These are phyloP conservation scores for Chlorodrepanis virens DNA, from an alignment of 2,113 vertebrate genomes.

Conservation along the genomic window DNA sequence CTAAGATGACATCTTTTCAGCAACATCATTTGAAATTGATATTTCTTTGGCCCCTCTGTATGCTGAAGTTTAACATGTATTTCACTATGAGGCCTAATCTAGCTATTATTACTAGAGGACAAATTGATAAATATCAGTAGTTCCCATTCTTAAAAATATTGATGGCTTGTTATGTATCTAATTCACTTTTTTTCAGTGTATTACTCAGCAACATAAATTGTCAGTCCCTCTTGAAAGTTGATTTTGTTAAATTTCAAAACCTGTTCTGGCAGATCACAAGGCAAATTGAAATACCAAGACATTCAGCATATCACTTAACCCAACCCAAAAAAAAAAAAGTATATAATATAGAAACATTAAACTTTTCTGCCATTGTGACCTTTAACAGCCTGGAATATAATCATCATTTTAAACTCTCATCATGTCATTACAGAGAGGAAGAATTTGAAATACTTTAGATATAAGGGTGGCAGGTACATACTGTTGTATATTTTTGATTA, in stretches of 20 bases:
- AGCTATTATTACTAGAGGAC: not conserved
- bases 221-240: not conserved
- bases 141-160: not conserved
- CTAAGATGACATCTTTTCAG: not conserved
- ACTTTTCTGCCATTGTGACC: not conserved
- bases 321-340: not conserved
- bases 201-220: not conserved
- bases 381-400: not conserved
- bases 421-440: not conserved
- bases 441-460: not conserved
- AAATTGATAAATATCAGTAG: not conserved
- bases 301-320: not conserved
- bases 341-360: not conserved
- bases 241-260: not conserved
- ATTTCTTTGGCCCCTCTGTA: not conserved
- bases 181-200: not conserved
- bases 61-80: not conserved
- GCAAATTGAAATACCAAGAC: not conserved
- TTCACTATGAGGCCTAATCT: not conserved
- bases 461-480: not conserved
- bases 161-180: not conserved
- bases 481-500: not conserved
- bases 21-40: not conserved
- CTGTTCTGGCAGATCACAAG: not conserved
- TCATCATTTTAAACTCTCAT: not conserved